Conservation (phyloP, 2,113 vertebrate species). For the Patagioenas fasciata region DNA sequence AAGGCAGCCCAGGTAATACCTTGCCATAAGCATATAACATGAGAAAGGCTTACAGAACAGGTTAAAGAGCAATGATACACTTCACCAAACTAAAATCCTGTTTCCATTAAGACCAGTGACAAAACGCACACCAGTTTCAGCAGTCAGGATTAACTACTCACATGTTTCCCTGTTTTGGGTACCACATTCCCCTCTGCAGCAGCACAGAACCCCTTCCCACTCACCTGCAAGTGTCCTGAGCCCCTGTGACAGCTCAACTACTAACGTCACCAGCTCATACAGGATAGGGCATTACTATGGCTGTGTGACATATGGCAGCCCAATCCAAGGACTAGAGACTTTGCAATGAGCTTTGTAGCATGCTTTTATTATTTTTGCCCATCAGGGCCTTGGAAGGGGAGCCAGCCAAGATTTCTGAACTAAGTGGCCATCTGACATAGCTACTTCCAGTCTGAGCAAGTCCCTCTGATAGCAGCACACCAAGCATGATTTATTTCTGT, state of each 20-base stretch:
- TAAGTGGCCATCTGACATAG: background rate
- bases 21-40: background rate
- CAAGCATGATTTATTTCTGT: fast-evolving
- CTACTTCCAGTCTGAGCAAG: background rate
- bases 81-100: background rate
- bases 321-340: background rate
- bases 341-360: background rate
- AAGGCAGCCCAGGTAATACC: conserved; percentile 15
- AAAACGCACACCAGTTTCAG: background rate
- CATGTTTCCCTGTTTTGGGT: background rate
- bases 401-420: background rate
- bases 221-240: fast-evolving
- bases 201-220: background rate
- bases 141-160: background rate
- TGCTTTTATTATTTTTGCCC: background rate
- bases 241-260: fast-evolving
- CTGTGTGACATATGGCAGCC: fast-evolving
- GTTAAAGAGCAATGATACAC: background rate
- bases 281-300: fast-evolving
- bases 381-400: background rate
- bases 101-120: background rate
- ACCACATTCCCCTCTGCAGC: background rate
- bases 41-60: background rate
- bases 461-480: background rate
- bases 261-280: fast-evolving